A percentile compares a stretch with the other conserved stretches of the same genome.
Conservation (phyloP, 35 echinoderm and acorn worm genomes). For the Apostichopus californicus region DNA sequence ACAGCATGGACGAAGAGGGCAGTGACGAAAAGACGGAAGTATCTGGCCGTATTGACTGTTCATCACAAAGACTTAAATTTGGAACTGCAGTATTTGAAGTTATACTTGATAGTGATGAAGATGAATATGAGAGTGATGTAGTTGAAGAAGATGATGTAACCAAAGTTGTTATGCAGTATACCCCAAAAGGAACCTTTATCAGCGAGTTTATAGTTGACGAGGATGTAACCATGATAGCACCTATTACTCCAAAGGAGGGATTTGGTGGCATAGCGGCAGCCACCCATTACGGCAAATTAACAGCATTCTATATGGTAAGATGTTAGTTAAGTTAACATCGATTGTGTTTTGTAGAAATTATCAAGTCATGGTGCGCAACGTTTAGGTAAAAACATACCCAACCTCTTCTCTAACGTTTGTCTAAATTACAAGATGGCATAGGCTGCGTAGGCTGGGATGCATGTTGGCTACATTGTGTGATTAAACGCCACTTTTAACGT, state of each 20-base stretch:
- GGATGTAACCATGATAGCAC: conserved; percentile 5
- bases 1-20: background rate
- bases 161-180: conserved; percentile 18
- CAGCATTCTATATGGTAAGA: background rate
- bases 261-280: background rate
- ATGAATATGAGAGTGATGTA: conserved; percentile 1
- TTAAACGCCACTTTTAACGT: too few relatives aligned
- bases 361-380: too few relatives aligned
- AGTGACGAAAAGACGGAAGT: background rate
- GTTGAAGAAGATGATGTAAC: background rate
- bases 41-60: too few relatives aligned
- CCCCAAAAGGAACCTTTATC: background rate
- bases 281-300: background rate
- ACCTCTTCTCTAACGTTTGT: too few relatives aligned
- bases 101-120: too few relatives aligned
- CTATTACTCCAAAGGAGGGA: background rate
- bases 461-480: too few relatives aligned
- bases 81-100: too few relatives aligned
- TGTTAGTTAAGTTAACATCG: background rate
- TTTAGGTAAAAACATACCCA: too few relatives aligned
- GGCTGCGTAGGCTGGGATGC: too few relatives aligned
- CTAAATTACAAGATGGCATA: too few relatives aligned
- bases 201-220: background rate
- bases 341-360: too few relatives aligned
- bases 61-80: too few relatives aligned